These are phyloP conservation scores for Parauchenoglanis ngamensis DNA, from an alignment of 2,797 vertebrate genomes.

Conservation along the genomic window DNA sequence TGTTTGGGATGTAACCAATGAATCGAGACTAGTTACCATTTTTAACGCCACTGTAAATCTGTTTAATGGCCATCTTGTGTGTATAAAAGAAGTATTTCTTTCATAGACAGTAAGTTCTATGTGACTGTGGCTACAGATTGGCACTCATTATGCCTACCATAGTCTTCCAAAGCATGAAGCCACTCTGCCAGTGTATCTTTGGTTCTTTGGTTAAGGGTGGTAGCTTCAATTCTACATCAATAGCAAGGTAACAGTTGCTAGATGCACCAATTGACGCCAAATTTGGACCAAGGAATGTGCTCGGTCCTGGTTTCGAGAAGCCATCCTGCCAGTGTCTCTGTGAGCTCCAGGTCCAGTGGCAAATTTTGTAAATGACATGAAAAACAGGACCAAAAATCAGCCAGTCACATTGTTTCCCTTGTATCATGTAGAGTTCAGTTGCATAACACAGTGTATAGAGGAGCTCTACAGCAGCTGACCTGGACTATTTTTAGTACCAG, in stretches of 20 bases:
- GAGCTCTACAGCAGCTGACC: not conserved
- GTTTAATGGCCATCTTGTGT: not conserved
- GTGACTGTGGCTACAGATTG: slow-evolving; percentile 57
- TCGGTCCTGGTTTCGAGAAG: not conserved
- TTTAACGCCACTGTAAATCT: not conserved
- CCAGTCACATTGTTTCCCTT: slow-evolving; percentile 59
- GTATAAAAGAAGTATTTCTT: slow-evolving; percentile 24
- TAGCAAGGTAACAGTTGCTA: not conserved
- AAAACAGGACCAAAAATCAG: slow-evolving; percentile 57
- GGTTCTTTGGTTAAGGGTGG: not conserved
- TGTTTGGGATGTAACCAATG: not conserved
- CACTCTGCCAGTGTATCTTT: not conserved
- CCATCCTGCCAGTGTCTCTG: not conserved
- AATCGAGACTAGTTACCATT: not conserved
- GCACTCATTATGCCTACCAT: slow-evolving; percentile 68
- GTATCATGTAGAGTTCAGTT: slow-evolving; percentile 12
- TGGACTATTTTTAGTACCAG: slow-evolving; percentile 44
- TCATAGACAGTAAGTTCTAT: slow-evolving; percentile 52
- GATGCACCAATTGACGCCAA: not conserved
- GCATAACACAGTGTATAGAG: slow-evolving; percentile 2
- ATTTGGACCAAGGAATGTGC: not conserved
- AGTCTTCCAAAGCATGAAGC: slow-evolving; percentile 41
- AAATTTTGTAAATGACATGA: not conserved
- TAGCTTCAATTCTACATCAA: not conserved
- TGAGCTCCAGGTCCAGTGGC: not conserved